Percentiles rank a stretch among this genome's conserved stretches.
Conservation (phyloP, 2,113 vertebrate genomes). For the Mus spicilegus region DNA sequence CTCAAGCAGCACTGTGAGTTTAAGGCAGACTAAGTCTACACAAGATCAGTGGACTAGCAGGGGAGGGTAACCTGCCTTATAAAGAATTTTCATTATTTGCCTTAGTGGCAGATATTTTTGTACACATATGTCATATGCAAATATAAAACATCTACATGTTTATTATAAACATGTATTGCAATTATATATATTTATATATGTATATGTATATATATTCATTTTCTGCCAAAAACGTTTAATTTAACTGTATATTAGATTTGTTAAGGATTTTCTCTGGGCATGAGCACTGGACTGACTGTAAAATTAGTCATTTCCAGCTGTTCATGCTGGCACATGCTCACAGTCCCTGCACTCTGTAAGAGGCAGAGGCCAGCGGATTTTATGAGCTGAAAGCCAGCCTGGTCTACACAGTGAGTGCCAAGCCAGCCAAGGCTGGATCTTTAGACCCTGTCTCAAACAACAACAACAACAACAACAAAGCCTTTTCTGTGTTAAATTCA, state of each 20-base stretch:
- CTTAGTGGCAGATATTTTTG: background rate
- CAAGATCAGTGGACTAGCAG: background rate
- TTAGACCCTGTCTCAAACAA: background rate
- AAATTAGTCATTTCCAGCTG: background rate
- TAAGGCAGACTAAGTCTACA: background rate
- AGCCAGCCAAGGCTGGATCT: background rate
- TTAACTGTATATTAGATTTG: background rate
- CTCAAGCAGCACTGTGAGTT: background rate
- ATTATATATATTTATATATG: background rate
- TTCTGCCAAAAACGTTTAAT: background rate
- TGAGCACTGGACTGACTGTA: background rate
- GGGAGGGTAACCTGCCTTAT: background rate
- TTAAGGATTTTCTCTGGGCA: background rate
- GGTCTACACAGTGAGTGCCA: background rate
- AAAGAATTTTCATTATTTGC: background rate
- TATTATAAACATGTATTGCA: background rate
- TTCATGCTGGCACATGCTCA: background rate
- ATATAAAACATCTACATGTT: background rate
- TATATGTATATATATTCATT: background rate
- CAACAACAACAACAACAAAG: background rate
- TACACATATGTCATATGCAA: background rate
- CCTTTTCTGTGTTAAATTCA: background rate
- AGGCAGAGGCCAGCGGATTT: background rate
- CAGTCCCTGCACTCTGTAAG: background rate
- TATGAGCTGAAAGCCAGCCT: background rate